A percentile compares a stretch with the other conserved stretches of the same genome.
These are phyloP conservation scores for Tenthredo livida DNA, from an alignment of 2,888 invertebrate genomes.

Conservation along the genomic window DNA sequence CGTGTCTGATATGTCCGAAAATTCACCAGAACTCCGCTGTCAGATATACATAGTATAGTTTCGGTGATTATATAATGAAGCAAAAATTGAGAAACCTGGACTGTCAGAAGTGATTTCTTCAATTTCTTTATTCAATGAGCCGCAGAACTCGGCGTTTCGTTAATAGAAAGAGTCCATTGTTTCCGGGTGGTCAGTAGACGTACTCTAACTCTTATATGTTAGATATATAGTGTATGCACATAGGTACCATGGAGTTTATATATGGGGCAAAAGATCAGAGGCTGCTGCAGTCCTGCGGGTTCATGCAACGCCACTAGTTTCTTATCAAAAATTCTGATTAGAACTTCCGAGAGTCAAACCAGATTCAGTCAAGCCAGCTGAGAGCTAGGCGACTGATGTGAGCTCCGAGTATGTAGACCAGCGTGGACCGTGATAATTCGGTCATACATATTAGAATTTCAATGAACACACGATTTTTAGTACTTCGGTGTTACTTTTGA, in stretches of 20 bases:
- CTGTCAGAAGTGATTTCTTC: neutral
- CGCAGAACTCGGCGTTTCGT: neutral
- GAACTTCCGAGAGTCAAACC: conserved; percentile 22
- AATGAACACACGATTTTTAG: too few species aligned
- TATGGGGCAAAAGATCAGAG: conserved; percentile 16
- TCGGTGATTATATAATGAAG: neutral
- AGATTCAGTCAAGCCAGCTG: conserved; percentile 21
- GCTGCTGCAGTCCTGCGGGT: neutral
- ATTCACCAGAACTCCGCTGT: neutral
- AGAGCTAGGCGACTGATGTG: neutral
- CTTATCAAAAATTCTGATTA: conserved; percentile 48
- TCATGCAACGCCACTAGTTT: neutral
- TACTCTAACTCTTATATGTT: neutral
- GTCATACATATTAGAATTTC: neutral
- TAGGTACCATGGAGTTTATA: neutral
- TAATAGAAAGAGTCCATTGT: conserved; percentile 41
- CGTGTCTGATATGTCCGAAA: conserved; percentile 12
- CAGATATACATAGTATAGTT: too few species aligned
- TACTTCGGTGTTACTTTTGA: too few species aligned
- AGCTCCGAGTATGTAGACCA: neutral
- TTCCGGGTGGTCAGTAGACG: conserved; percentile 37
- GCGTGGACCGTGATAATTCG: too few species aligned
- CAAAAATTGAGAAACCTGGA: neutral
- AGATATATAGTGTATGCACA: neutral
- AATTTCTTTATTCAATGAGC: conserved; percentile 5